A percentile compares a stretch with the other conserved stretches of the same genome.
Evolutionary conservation across 2,113 vertebrate species (phyloP).

Genomic region (Channa maculata): DNA sequence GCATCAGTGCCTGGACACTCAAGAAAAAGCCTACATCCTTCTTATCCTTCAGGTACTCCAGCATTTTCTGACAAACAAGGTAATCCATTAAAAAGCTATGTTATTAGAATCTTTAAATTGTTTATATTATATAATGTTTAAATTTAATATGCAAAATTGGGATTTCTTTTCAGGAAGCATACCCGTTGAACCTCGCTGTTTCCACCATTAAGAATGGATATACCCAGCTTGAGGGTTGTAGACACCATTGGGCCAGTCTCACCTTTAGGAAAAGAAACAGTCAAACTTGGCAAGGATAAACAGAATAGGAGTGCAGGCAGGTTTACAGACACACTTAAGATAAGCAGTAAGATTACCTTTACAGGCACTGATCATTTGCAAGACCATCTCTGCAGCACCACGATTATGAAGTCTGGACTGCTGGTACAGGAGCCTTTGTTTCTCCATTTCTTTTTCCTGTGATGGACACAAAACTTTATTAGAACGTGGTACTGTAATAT

Average conservation of each 20-base stretch:
- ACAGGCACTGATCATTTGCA: slow-evolving; percentile 96
- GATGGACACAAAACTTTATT: slow-evolving; percentile 29
- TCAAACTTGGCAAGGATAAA: neutral
- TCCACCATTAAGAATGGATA: slow-evolving; percentile 94
- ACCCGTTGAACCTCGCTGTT: slow-evolving; percentile 92
- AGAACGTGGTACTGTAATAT: slow-evolving; percentile 8
- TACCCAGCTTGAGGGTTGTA: slow-evolving; percentile 93
- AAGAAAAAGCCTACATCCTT: slow-evolving; percentile 95
- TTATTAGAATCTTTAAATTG: neutral
- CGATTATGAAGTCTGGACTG: slow-evolving; percentile 92
- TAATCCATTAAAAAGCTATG: neutral
- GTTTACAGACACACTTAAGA: neutral
- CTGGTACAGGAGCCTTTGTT: slow-evolving; percentile 92
- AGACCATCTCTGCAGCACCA: slow-evolving; percentile 93
- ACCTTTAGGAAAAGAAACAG: slow-evolving; percentile 74
- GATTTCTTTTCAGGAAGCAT: slow-evolving; percentile 20
- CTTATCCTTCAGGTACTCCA: slow-evolving; percentile 96
- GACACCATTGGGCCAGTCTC: slow-evolving; percentile 93
- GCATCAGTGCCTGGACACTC: slow-evolving; percentile 93
- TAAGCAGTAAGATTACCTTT: slow-evolving; percentile 82
- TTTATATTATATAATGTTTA: neutral
- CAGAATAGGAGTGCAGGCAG: neutral
- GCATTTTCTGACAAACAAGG: slow-evolving; percentile 88
- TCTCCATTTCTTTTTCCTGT: slow-evolving; percentile 96
- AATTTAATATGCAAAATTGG: neutral